Base-by-base conservation (phyloP, 2,888 invertebrate species). In the Tribolium freemani region DNA sequence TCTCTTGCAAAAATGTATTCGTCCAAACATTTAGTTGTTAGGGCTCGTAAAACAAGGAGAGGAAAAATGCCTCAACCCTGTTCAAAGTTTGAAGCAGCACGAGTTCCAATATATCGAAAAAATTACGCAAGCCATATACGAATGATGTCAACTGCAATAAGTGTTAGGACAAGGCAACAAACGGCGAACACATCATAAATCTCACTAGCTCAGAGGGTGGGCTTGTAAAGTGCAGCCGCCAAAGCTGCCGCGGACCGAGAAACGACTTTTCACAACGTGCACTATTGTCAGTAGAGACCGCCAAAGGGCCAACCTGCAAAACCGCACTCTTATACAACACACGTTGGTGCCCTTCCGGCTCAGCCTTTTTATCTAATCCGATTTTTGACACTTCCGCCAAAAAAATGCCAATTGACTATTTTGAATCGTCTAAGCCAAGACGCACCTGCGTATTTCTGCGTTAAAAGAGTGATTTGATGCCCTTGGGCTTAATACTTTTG, bases 121-220 rank as follows among this genome's bases (percentile, higher is more conserved):
- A 73, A 73, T 73, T 66, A 57, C 73, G 70, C 70, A 72, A 74
- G 69, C 60, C 66, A 16, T 46, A 46, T 26, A 45, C 44, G 73
- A 38, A 57, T n/a, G n/a, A n/a, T 77, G 77, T 77, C 75, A 77
- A 75, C 75, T 74, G 66, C 74, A 73, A 72, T 70, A 73, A 77
- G 79, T 81, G 80, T 81, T 80, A 79, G 81, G 80, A 79, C 80
- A 78, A 56, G 74, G 74, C 71, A 75, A 75, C 73, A 72, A 63
- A 76, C 54, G 60, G 75, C 69, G 75, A 74, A 71, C 77, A 79
- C 77, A 63, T 79, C 81, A 85, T 85, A 85, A 85, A 85, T 85
- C 84, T 84, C 80, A 56, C 61, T 69, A 71, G 73, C 84, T 68
- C 85, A 80, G 84, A 84, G 84, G 85, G 85, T 85, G 85, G 85